Base-by-base conservation (phyloP, 2,797 vertebrate genomes). In the Anabas testudineus region DNA sequence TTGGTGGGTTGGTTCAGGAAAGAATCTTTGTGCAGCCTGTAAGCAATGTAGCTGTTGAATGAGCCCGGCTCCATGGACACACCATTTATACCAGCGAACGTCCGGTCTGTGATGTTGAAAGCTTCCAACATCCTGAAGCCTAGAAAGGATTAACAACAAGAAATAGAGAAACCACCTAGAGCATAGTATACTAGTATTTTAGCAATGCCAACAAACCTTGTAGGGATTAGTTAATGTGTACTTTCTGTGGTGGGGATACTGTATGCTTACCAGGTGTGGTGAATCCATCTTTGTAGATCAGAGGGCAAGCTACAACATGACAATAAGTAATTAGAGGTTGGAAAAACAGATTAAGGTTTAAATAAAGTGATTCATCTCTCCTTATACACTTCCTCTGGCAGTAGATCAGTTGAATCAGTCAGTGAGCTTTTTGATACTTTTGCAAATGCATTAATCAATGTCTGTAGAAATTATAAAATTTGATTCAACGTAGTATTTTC, bases 51-150 rank as follows among this genome's bases (percentile, higher is more conserved):
- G 90, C 97, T 97, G 89, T 98, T 98, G 82, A 97, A 99, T 71
- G 98, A 97, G 49, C 98, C 98, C 0, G 98, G 76, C 85, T 98
- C 97, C 95, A 99, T 94, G 74, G 98, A 99, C 15, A 99, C 91
- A 0, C 98, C 98, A 75, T 96, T 97, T 75, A 97, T 94, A 47
- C 93, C 96, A 28, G 95, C 96, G 39, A 97, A 99, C 9, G 93
- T 95, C 73, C 94, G 95, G 92, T 98, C 97, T 48, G 98, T 99
- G 71, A 99, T 92, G 81, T 99, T 99, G 87, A 99, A 99, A 21
- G 96, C 94, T 83, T 99, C 97, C 68, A 99, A 92, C 98, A 99
- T 99, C 87, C 96, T 96, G 92, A 98, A 99, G 70, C 98, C 98
- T 99, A 82, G 52, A 68, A 58, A 49, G 39, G 73, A 62, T 63